Base-by-base conservation (phyloP, 2,113 vertebrate genomes). In the Mirza zaza region DNA sequence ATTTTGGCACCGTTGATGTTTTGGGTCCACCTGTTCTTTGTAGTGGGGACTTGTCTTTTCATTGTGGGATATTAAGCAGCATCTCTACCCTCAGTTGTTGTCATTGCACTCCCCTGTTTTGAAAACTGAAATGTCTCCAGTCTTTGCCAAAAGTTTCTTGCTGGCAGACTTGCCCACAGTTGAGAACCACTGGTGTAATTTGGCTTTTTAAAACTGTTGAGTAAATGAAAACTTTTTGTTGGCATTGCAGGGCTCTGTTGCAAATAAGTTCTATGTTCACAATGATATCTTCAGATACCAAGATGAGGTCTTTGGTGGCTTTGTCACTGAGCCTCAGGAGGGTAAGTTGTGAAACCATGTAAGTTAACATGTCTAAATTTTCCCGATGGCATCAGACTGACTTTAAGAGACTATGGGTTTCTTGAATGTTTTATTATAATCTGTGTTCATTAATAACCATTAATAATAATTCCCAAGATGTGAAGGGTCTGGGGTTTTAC, bases 281-380 rank as follows among this genome's bases (percentile, higher is more conserved):
- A 99, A 99, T 0, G 99, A 99, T 68, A 99, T 99, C 97, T 99
- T 99, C 96, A 99, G 99, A 93, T 99, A 99, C 97, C 99, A 99
- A 91, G 99, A 99, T 95, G 99, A 99, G 86, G 99, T 99, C 76
- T 99, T 99, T 81, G 99, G 99, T 6, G 99, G 99, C 97, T 99
- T 99, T 0, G 99, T 99, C 94, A 99, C 99, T 0, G 99, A 99
- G 87, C 99, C 99, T 63, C 99, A 99, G 65, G 99, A 99, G 97
- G 99, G 99, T 99, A 96, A 98, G 98, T 68, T 87, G 45, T 15
- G 10, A 77, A 84, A 48, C 32, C n/a, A 4, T 50, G 0, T 87
- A 36, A 9, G 11, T 59, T 84, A 65, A 71, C 59, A 87, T 91
- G 57, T 76, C 13, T 75, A 32, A 34, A 55, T 42, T 25, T 63